Conservation (phyloP, 2,888 invertebrate genomes). For the Pterobdella sp. region DNA sequence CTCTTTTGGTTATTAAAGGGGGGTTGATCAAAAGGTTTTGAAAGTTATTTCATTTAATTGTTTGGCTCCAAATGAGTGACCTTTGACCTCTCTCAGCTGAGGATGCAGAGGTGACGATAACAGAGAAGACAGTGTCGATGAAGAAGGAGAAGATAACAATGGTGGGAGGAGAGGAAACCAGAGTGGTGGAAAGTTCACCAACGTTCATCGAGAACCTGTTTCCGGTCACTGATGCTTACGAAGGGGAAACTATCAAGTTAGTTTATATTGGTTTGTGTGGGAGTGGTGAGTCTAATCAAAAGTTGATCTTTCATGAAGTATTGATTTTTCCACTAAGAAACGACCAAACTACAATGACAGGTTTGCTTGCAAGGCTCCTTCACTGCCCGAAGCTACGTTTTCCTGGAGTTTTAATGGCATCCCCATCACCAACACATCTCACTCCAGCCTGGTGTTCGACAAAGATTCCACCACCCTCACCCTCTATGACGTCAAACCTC, state of each 20-base stretch:
- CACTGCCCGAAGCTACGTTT: constrained; percentile 48
- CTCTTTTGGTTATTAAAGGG: not conserved
- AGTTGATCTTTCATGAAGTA: not conserved
- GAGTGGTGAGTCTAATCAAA: not conserved
- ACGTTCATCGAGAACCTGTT: constrained; percentile 60
- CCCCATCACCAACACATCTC: constrained; percentile 56
- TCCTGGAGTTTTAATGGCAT: constrained; percentile 58
- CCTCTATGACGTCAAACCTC: constrained; percentile 42
- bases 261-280: constrained; percentile 28
- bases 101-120: constrained; percentile 40
- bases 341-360: constrained; percentile 25
- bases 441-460: constrained; percentile 41
- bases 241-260: constrained; percentile 47
- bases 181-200: constrained; percentile 43
- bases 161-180: constrained; percentile 39
- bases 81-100: constrained; percentile 33
- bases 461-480: constrained; percentile 42
- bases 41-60: not conserved
- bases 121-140: constrained; percentile 40
- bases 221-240: constrained; percentile 42
- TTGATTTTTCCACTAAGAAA: not conserved
- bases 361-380: constrained; percentile 44
- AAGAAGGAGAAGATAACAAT: constrained; percentile 41
- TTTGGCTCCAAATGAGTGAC: not conserved
- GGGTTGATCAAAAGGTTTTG: not conserved